A percentile compares a stretch with the other conserved stretches of the same genome.
phyloP scores from a whole-genome alignment of 2,797 vertebrate species.

The Poeciliopsis infans region DNA sequence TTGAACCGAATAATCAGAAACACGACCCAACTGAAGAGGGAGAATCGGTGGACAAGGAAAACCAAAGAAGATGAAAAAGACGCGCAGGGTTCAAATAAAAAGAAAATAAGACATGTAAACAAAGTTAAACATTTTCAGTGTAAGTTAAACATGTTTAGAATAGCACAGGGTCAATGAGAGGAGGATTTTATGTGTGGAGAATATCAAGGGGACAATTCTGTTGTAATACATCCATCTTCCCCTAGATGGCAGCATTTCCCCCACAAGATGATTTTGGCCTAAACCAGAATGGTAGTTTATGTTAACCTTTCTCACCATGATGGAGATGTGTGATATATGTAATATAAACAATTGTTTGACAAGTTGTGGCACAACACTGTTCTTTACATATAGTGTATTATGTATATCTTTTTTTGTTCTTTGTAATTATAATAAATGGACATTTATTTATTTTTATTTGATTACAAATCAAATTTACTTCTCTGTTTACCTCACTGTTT shows the following conservation, averaged over 20 bases:
- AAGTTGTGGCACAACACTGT: not conserved
- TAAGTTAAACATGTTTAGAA: not conserved
- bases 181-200: not conserved
- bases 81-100: not conserved
- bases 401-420: no score
- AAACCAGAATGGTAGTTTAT: not conserved
- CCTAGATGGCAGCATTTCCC: constrained; percentile 33
- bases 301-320: not conserved
- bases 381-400: no score
- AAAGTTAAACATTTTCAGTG: not conserved
- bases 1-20: constrained; percentile 26
- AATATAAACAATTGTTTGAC: not conserved
- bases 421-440: no score
- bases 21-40: constrained; percentile 9
- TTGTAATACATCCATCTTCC: constrained; percentile 8
- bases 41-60: constrained; percentile 30
- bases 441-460: no score
- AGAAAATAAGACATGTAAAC: not conserved
- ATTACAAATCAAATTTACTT: no score
- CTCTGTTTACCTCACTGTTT: no score
- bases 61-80: constrained; percentile 1
- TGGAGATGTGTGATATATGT: not conserved
- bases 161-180: not conserved
- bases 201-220: not conserved
- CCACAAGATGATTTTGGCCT: not conserved